Evolutionary conservation across 2,113 vertebrate species (phyloP), one percentile per base, ranked within the genome.

Genomic region (Eira barbara): DNA sequence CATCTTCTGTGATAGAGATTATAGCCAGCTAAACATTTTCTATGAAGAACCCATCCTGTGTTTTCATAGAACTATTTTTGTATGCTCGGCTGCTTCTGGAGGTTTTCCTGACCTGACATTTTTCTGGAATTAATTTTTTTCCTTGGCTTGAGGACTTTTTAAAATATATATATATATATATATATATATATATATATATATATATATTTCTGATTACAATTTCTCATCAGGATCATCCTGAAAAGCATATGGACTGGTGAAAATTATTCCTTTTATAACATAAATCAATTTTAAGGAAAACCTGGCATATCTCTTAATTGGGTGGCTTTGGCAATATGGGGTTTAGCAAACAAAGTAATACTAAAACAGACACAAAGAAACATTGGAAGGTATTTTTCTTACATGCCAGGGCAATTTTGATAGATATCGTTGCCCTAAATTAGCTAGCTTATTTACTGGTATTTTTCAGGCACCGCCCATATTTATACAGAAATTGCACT

Each of bases 51-150:
- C 17, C 45, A 1, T 85, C 42, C 0, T 47, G 10, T 36, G 23
- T 78, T 52, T 86, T 69, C 65, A 63, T 29, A 27, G 14, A 45
- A 42, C 29, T 1, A 42, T 31, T 92, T 94, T 59, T 4, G 2
- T 80, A 74, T 14, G 76, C 13, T 89, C 49, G 39, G 14, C 45
- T 39, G 21, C 74, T 81, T 71, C 61, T 47, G 65, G 52, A 29
- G 4, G n/a, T 65, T 80, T 80, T 94, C 36, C 36, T 49, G 55
- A 36, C 13, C 6, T 61, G 39, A 92, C 31, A 20, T 74, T 91
- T 82, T 73, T 73, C 93, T 87, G 42, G 39, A 86, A 27, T 80
- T 94, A 47, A 20, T 57, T 71, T 87, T 87, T n/a, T n/a, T 34
- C 79, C 92, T 65, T 42, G 2, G 34, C 27, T 34, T 57, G 7